Percentiles rank a stretch among this genome's conserved stretches.
Conservation (phyloP, 2,797 vertebrate species). For the Enteromius unitaeniatus region DNA sequence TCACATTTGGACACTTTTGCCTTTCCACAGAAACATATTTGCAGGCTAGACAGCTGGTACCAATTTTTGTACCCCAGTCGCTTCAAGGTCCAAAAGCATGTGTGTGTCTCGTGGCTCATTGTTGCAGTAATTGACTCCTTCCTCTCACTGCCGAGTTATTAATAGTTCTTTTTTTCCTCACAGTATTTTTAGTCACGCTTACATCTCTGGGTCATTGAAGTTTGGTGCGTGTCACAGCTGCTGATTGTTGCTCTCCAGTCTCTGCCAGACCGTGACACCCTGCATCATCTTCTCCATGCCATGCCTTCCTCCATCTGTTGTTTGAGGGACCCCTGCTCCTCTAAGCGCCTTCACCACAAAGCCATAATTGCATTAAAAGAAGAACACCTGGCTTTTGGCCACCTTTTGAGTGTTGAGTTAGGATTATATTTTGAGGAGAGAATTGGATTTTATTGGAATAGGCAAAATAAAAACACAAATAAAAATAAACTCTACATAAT, state of each 20-base stretch:
- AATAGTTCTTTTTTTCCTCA: conserved; percentile 74
- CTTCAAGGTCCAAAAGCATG: conserved; percentile 75
- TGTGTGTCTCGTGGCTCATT: conserved; percentile 80
- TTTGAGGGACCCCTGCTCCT: conserved; percentile 44
- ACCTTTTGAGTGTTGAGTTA: conserved; percentile 40
- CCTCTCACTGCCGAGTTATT: conserved; percentile 76
- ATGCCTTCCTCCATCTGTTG: conserved; percentile 50
- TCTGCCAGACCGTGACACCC: conserved; percentile 52
- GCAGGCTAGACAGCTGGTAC: conserved; percentile 81
- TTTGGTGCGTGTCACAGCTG: conserved; percentile 68
- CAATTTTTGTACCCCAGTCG: conserved; percentile 78
- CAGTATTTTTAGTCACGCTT: conserved; percentile 79
- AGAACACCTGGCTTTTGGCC: conserved; percentile 52
- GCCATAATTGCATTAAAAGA: conserved; percentile 46
- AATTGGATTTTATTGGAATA: conserved; percentile 68
- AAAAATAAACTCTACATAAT: conserved; percentile 65
- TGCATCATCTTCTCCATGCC: conserved; percentile 30
- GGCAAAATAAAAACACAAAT: conserved; percentile 70
- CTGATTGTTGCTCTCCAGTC: conserved; percentile 40
- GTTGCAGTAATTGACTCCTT: conserved; percentile 77
- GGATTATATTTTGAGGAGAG: conserved; percentile 54
- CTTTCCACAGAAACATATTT: conserved; percentile 76
- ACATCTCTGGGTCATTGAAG: conserved; percentile 77
- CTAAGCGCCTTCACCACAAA: conserved; percentile 33
- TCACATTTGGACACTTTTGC: conserved; percentile 78